Base-by-base conservation (phyloP, 2,797 vertebrate species). In the Vespertilio murinus region DNA sequence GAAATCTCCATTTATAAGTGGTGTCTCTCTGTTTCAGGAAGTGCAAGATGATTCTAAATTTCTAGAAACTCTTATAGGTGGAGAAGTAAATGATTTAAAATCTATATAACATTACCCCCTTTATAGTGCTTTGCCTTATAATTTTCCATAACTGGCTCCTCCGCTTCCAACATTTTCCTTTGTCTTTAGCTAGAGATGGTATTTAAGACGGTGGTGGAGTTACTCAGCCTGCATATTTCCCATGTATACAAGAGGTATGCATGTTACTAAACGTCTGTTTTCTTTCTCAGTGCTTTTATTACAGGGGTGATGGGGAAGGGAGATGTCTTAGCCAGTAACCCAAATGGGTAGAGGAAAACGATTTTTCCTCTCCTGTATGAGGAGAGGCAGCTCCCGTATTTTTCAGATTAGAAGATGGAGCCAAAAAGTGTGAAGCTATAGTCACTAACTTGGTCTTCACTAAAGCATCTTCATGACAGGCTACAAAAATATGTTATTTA, bases 401-500 rank as follows among this genome's bases (percentile, higher is more conserved):
- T 85, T 70, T 91, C 54, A 84, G 42, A 77, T 86, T 73, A 77
- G 13, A 95, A 86, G 67, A 1, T 89, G 17, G 52, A 94, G 17
- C 20, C 40, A 28, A 35, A 42, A 89, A n/a, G 61, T 64, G 61
- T 64, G 30, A 64, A 74, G 40, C 70, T 92, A 22, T 40, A 73
- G 85, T 80, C 30, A 81, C 18, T 83, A 35, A 35, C 78, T 71
- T 69, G 33, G 74, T 91, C 70, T 71, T 86, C 75, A 59, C 35
- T 91, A 92, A 92, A 91, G 52, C 35, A 86, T 82, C 28, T 87
- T 93, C 71, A 80, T 0, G 47, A 79, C 40, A 91, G 94, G 47
- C n/a, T 96, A 78, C 89, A 91, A 77, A 92, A 56, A 40, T 86
- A 80, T 84, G 67, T 82, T 96, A 86, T 91, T 96, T 95, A 70